Conservation (phyloP, 2,797 vertebrate species). For the Bradypus variegatus region DNA sequence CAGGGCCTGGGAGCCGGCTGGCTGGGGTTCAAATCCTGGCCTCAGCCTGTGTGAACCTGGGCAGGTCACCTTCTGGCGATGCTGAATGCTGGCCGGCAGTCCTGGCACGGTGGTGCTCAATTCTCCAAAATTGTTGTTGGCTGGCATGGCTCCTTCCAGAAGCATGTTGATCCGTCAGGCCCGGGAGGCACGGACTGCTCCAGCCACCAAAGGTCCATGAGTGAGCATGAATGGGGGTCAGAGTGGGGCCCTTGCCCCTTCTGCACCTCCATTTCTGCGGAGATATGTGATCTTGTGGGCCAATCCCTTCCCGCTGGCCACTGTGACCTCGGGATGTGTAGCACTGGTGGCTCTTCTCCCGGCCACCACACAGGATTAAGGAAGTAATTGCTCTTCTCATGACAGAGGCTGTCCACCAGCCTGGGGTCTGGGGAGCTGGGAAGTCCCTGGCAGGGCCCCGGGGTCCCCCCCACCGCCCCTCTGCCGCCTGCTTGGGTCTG, state of each 20-base stretch:
- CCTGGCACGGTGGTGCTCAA: not conserved
- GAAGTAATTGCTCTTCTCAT: conserved; percentile 48
- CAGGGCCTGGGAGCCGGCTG: not conserved
- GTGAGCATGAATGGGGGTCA: not conserved
- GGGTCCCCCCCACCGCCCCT: not conserved
- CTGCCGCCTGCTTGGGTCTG: not conserved
- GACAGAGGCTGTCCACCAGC: conserved; percentile 17
- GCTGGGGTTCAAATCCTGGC: fast-evolving
- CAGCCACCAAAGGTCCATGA: not conserved
- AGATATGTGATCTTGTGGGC: not conserved
- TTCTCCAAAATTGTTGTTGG: not conserved
- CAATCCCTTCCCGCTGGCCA: not conserved
- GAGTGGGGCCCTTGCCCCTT: not conserved
- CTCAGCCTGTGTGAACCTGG: not conserved
- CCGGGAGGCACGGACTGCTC: not conserved
- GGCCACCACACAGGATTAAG: not conserved
- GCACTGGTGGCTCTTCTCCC: not conserved
- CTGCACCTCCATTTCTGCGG: not conserved
- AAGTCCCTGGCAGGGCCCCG: not conserved
- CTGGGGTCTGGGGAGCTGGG: not conserved
- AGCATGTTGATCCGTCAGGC: fast-evolving
- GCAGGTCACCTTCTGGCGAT: not conserved
- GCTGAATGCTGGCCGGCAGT: not conserved
- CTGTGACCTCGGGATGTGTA: not conserved
- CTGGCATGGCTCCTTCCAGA: not conserved